Percentiles rank a stretch among this genome's conserved stretches.
Evolutionary conservation across 2,888 invertebrate genomes (phyloP).

Genomic region (Tupiocoris notatus): DNA sequence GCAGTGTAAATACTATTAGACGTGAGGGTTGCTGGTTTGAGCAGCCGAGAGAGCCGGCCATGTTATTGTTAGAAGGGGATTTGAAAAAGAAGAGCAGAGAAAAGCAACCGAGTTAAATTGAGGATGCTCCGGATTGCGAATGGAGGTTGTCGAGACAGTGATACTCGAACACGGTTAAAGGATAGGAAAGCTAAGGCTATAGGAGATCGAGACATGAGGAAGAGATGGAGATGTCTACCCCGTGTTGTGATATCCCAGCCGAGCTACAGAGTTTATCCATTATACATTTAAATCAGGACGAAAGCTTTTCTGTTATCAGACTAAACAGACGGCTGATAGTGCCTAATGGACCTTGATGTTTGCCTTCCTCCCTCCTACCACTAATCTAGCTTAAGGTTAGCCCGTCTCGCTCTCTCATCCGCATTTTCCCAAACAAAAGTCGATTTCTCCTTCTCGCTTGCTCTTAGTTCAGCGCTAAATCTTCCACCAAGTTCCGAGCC

Average conservation of each 20-base stretch:
- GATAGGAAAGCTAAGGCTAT: neutral
- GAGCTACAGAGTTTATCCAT: conserved; percentile 46
- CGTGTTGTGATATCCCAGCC: conserved; percentile 37
- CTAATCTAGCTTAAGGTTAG: conserved; percentile 43
- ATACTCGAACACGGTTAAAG: neutral
- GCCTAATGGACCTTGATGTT: conserved; percentile 42
- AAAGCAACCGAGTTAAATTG: conserved; percentile 15
- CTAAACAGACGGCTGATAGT: conserved; percentile 40
- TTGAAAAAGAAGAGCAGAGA: neutral
- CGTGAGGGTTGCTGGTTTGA: neutral
- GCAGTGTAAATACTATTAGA: conserved; percentile 37
- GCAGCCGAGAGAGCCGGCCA: neutral
- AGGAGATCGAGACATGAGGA: neutral
- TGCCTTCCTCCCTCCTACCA: conserved; percentile 37
- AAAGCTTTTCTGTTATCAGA: conserved; percentile 39
- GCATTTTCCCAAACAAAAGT: neutral
- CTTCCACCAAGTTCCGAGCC: too few relatives aligned
- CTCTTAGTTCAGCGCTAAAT: too few relatives aligned
- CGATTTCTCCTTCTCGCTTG: neutral
- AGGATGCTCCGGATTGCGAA: neutral
- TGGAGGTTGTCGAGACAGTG: neutral
- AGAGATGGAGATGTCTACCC: neutral
- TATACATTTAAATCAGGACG: conserved; percentile 48
- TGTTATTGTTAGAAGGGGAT: conserved; percentile 3
- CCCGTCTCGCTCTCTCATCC: conserved; percentile 11